A percentile compares a stretch with the other conserved stretches of the same genome.
These are phyloP conservation scores for Chinchilla lanigera DNA, from an alignment of 2,113 vertebrate species.

Conservation along the genomic window DNA sequence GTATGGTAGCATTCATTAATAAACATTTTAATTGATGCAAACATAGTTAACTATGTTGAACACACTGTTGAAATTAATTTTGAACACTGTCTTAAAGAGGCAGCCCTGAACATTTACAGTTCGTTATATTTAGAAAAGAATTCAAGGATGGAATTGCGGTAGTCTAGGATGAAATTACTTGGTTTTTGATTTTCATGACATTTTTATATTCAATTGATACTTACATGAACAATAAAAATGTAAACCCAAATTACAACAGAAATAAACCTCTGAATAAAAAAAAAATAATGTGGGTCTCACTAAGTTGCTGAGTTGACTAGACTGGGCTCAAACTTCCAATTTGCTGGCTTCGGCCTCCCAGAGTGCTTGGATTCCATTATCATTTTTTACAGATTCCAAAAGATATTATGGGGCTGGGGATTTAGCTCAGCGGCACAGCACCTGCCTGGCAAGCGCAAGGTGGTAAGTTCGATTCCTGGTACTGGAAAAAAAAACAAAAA, in stretches of 20 bases:
- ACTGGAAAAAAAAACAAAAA: no score
- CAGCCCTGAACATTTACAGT: constrained; percentile 77
- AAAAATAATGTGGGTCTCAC: not conserved
- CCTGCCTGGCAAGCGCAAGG: no score
- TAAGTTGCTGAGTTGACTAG: not conserved
- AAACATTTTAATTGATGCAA: constrained; percentile 90
- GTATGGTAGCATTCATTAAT: constrained; percentile 91
- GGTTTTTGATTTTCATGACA: constrained; percentile 70
- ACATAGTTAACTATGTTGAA: constrained; percentile 88
- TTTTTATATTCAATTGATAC: constrained; percentile 73
- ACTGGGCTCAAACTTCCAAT: not conserved
- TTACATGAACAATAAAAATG: constrained; percentile 15
- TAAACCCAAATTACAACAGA: constrained; percentile 68
- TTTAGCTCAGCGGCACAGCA: no score
- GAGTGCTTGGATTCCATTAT: not conserved
- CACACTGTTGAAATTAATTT: constrained; percentile 82
- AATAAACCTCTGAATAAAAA: constrained; percentile 68
- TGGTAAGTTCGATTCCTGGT: no score
- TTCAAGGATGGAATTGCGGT: constrained; percentile 77
- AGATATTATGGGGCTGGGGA: not conserved
- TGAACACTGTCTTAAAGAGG: constrained; percentile 75
- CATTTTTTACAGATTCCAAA: constrained; percentile 34
- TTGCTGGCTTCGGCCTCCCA: not conserved
- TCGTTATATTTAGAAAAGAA: constrained; percentile 72
- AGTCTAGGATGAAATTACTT: constrained; percentile 76